Base-by-base conservation (phyloP, 2,888 invertebrate species). In the Timema podura region DNA sequence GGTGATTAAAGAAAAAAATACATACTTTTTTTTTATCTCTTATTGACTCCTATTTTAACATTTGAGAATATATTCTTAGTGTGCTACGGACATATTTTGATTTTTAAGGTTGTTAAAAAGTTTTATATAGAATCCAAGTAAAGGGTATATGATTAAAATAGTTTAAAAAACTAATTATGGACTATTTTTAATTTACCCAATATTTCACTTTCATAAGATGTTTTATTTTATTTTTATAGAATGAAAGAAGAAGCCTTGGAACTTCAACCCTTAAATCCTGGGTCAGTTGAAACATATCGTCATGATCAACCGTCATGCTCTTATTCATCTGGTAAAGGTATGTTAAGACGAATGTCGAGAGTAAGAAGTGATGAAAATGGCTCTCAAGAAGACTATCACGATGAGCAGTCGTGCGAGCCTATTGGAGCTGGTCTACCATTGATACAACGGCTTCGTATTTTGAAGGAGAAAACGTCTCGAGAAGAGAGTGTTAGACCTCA, bases 391-490 rank as follows among this genome's bases (percentile, higher is more conserved):
- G 68, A 68, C 16, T 68, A 59, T 8, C 10, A 61, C 30, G 83
- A 81, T 69, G 80, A 79, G 13, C 59, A 57, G 61, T 66, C 66
- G 51, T 30, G 57, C 7, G 48, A 45, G 15, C 64, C 64, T 2
- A 64, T 64, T 46, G 94, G 94, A 57, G 94, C 93, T 6, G 95
- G 95, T 0, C 82, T 94, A 68, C 95, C 94, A 0, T 81, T 95
- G 46, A 81, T 95, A 9, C 89, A 92, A 67, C 75, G 94, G 70
- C 82, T 95, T 67, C 89, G 92, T 77, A 82, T 94, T 61, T 85
- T 95, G 0, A 93, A 93, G 80, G 93, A 95, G 79, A 93, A 93
- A 80, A 93, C 94, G 82, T 91, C 90, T 76, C 84, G 85, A 77
- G 87, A 87, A 79, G 86, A 86, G 77, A 81, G 82, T 48, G 83